Percentiles rank a stretch among this genome's conserved stretches.
These are phyloP conservation scores for Macquaria australasica DNA, from an alignment of 2,113 vertebrate species.

Conservation along the genomic window DNA sequence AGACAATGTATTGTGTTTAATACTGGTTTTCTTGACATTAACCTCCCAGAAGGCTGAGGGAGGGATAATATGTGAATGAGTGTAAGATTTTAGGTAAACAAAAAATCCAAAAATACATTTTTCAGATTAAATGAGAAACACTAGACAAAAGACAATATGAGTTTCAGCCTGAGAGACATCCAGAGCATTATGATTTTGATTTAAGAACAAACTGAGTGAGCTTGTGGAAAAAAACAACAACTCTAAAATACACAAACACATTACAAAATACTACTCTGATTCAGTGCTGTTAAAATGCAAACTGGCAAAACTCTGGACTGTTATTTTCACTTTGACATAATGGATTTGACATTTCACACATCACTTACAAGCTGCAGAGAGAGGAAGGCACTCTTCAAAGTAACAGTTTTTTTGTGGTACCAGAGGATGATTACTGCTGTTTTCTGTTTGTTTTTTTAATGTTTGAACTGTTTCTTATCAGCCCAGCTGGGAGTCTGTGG, in stretches of 20 bases:
- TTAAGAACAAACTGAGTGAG: neutral
- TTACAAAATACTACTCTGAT: neutral
- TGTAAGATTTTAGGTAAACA: neutral
- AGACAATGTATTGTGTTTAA: neutral
- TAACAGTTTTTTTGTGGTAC: neutral
- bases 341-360: slow-evolving; percentile 11
- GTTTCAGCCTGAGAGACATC: neutral
- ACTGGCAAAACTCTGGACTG: neutral
- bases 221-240: neutral
- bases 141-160: neutral
- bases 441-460: neutral
- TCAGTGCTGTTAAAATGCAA: neutral
- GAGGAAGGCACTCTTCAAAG: neutral
- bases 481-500: neutral
- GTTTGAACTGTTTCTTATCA: too few relatives aligned
- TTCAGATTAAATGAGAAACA: neutral
- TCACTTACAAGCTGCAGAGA: neutral
- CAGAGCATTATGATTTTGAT: neutral
- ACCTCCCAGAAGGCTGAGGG: neutral
- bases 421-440: neutral
- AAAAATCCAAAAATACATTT: neutral
- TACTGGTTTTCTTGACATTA: too few relatives aligned
- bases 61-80: neutral
- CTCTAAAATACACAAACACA: neutral
- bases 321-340: neutral